A percentile compares a stretch with the other conserved stretches of the same genome.
Evolutionary conservation across 35 echinoderm and acorn worm species (phyloP).

Genomic region (Apostichopus parvimensis): DNA sequence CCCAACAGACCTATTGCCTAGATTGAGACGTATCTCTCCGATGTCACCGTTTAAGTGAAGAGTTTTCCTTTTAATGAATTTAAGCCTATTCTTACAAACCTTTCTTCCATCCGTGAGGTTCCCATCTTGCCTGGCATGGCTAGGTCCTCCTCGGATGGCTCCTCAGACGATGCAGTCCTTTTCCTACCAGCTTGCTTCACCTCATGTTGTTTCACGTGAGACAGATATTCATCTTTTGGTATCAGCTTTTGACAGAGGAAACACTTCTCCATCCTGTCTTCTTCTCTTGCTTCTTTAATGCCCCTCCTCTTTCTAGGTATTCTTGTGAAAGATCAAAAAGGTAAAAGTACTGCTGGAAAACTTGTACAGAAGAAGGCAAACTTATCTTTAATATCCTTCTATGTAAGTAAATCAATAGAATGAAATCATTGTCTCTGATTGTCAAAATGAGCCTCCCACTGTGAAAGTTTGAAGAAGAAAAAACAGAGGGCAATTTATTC

Average conservation of each 20-base stretch:
- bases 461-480: no score
- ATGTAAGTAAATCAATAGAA: no score
- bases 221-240: neutral
- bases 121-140: neutral
- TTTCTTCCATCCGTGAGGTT: neutral
- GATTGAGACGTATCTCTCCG: no score
- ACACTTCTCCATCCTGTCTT: neutral
- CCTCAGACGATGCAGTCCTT: neutral
- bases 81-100: neutral
- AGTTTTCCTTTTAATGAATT: no score
- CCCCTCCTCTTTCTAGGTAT: neutral
- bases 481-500: no score
- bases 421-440: no score
- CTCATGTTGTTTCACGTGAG: conserved; percentile 15
- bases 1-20: no score
- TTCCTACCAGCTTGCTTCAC: neutral
- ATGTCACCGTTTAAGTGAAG: no score
- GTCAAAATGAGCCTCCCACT: no score
- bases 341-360: neutral
- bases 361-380: no score
- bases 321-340: neutral
- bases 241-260: conserved; percentile 26
- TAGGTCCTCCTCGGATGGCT: neutral
- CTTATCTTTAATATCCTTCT: no score
- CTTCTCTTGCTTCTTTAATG: neutral